phyloP scores from a whole-genome alignment of 2,888 invertebrate genomes.

The Gymnoscelis rufifasciata region DNA sequence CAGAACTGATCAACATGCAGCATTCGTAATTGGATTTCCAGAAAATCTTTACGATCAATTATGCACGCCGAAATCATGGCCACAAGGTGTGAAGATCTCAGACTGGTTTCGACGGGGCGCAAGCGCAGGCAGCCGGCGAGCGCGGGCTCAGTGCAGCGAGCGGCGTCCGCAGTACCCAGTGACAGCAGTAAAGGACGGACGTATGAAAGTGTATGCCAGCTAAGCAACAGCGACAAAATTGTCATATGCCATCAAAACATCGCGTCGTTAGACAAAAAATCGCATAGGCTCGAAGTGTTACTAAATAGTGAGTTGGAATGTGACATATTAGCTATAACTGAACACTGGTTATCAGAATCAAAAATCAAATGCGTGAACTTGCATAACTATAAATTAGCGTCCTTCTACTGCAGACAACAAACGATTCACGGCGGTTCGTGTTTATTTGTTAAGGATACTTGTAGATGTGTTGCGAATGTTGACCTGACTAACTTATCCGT shows the following conservation, averaged over 20 bases:
- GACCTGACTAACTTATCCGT: neutral
- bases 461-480: slow-evolving; percentile 5
- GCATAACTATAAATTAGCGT: slow-evolving; percentile 5
- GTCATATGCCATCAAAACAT: slow-evolving; percentile 14
- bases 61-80: slow-evolving; percentile 9
- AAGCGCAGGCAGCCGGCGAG: slow-evolving; percentile 12
- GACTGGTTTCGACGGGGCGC: slow-evolving; percentile 15
- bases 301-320: slow-evolving; percentile 6
- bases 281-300: slow-evolving; percentile 9
- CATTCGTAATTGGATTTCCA: slow-evolving; percentile 14
- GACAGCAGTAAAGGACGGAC: neutral
- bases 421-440: slow-evolving; percentile 11
- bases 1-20: slow-evolving; percentile 7
- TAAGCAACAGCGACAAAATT: neutral
- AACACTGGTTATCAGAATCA: slow-evolving; percentile 8
- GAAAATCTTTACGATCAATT: neutral
- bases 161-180: neutral
- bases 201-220: neutral
- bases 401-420: slow-evolving; percentile 3
- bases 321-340: slow-evolving; percentile 8
- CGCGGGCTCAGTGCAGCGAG: neutral
- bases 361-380: slow-evolving; percentile 6
- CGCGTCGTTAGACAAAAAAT: slow-evolving; percentile 5
- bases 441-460: neutral
- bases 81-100: slow-evolving; percentile 8